Evolutionary conservation across 2,888 invertebrate genomes (phyloP).

Genomic region (Chirona hameri): DNA sequence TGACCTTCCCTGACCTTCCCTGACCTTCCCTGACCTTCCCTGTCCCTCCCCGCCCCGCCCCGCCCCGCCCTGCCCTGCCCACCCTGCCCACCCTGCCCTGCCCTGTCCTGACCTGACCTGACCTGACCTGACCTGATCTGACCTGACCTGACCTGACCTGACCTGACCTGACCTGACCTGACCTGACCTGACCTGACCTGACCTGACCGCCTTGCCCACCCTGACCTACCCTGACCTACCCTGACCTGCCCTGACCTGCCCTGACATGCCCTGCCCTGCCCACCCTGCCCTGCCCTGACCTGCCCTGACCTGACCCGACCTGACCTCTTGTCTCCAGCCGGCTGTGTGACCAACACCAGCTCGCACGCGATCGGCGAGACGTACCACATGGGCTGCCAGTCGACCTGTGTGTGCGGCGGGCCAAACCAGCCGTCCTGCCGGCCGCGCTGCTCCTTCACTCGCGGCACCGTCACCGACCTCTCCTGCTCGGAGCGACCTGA

Average conservation of each 20-base stretch:
- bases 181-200: no score
- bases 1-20: no score
- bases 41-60: no score
- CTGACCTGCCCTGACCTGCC: no score
- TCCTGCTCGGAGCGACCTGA: constrained; percentile 13
- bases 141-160: not conserved
- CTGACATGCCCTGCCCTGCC: not conserved
- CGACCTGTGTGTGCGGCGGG: constrained; percentile 25
- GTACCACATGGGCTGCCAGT: constrained; percentile 29
- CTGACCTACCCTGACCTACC: no score
- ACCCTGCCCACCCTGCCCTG: no score
- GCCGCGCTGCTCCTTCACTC: constrained; percentile 28
- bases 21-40: no score
- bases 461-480: not conserved
- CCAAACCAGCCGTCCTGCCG: constrained; percentile 9
- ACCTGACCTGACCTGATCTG: no score
- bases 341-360: constrained; percentile 13
- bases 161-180: no score
- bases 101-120: no score
- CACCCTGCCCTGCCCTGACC: not conserved
- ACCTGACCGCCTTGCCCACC: no score
- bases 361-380: constrained; percentile 5
- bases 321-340: not conserved
- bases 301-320: not conserved
- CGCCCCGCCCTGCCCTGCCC: no score